Percentiles rank a stretch among this genome's conserved stretches.
phyloP scores from a whole-genome alignment of 2,888 invertebrate species.

The Hirtodrosophila alboralis region DNA sequence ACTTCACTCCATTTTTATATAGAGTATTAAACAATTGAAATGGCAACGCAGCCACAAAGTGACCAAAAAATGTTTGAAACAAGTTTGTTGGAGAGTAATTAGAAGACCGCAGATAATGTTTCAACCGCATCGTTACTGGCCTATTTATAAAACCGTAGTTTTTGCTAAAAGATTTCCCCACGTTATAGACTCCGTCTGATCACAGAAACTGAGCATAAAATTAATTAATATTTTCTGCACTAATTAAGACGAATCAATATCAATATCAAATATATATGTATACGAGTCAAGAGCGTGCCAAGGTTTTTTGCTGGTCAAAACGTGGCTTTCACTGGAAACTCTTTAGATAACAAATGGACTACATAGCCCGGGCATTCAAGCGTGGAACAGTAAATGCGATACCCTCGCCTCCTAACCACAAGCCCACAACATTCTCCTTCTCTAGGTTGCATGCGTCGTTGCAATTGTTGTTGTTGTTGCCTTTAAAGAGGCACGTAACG shows the following conservation, averaged over 20 bases:
- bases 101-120: constrained; percentile 39
- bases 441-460: constrained; percentile 29
- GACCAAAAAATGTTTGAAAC: constrained; percentile 11
- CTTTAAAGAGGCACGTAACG: not conserved
- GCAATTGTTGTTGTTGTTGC: constrained; percentile 19
- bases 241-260: constrained; percentile 63
- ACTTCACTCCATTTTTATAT: not conserved
- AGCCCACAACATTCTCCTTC: not conserved
- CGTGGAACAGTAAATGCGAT: constrained; percentile 26
- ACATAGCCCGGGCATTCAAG: constrained; percentile 25
- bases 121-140: not conserved
- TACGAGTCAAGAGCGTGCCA: constrained; percentile 45
- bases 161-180: too few relatives aligned
- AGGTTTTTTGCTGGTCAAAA: constrained; percentile 13
- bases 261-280: constrained; percentile 10
- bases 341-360: constrained; percentile 30
- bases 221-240: constrained; percentile 79
- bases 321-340: constrained; percentile 43
- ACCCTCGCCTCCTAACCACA: not conserved
- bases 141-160: too few relatives aligned
- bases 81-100: constrained; percentile 30
- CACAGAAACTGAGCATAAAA: constrained; percentile 28
- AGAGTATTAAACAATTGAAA: constrained; percentile 7
- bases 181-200: too few relatives aligned
- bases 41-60: constrained; percentile 20